Evolutionary conservation across 2,888 invertebrate species (phyloP).

Genomic region (Apodemia duryi): DNA sequence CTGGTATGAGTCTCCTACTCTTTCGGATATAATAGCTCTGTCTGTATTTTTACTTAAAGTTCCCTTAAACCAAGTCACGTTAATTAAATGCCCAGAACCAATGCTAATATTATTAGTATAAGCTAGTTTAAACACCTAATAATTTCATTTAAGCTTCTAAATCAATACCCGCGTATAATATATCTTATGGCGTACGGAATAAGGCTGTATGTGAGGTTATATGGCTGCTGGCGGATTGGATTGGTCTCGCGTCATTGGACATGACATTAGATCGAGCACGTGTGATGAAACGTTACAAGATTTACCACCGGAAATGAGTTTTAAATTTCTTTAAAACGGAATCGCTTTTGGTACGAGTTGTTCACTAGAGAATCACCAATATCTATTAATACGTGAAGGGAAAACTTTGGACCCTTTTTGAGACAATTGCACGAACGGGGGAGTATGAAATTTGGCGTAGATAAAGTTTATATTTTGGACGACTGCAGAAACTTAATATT

Average conservation of each 20-base stretch:
- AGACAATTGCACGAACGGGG: too few species aligned
- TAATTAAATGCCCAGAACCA: background rate
- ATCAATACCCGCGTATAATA: conserved; percentile 15
- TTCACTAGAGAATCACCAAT: background rate
- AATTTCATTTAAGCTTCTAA: conserved; percentile 12
- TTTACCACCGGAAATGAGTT: background rate
- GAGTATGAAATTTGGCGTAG: too few species aligned
- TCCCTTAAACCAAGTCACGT: too few species aligned
- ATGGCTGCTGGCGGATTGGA: conserved; percentile 65
- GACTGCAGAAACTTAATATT: too few species aligned
- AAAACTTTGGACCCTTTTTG: too few species aligned
- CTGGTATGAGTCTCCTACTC: too few species aligned
- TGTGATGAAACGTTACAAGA: conserved; percentile 34
- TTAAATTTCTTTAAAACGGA: conserved; percentile 3
- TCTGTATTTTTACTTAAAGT: too few species aligned
- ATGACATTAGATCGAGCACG: conserved; percentile 57
- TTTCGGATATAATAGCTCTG: too few species aligned
- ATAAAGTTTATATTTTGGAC: too few species aligned
- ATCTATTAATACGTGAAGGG: too few species aligned
- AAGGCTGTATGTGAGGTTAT: conserved; percentile 60
- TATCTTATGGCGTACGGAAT: conserved; percentile 47
- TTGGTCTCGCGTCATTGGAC: conserved; percentile 61
- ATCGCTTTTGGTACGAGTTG: background rate
- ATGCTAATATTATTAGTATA: conserved; percentile 5
- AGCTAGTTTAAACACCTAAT: conserved; percentile 12